These are phyloP conservation scores for Diadema setosum DNA, from an alignment of 35 echinoderm and acorn worm species.

Conservation along the genomic window DNA sequence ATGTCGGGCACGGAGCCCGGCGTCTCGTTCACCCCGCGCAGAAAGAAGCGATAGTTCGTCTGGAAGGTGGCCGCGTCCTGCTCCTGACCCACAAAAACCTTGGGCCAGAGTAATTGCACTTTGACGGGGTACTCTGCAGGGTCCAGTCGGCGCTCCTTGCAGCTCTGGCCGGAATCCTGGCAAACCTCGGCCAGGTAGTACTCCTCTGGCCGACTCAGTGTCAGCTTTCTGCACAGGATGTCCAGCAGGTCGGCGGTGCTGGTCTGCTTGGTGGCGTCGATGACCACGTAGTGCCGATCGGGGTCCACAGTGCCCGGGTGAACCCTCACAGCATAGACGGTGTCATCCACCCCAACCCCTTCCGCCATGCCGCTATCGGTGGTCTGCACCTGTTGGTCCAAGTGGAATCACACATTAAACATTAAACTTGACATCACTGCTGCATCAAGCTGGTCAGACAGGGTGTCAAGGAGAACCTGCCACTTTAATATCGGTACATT, in stretches of 20 bases:
- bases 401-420: not conserved
- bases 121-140: slow-evolving; percentile 74
- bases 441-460: not conserved
- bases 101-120: slow-evolving; percentile 93
- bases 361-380: not conserved
- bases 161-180: slow-evolving; percentile 78
- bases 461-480: not conserved
- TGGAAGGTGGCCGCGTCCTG: slow-evolving; percentile 35
- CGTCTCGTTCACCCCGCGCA: slow-evolving; percentile 66
- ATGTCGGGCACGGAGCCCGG: slow-evolving; percentile 51
- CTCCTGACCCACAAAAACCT: slow-evolving; percentile 43
- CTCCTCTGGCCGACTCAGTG: slow-evolving; percentile 31
- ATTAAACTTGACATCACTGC: not conserved
- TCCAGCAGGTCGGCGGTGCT: slow-evolving; percentile 44
- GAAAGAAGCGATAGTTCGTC: slow-evolving; percentile 88
- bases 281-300: slow-evolving; percentile 41
- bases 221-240: slow-evolving; percentile 46
- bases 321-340: slow-evolving; percentile 86
- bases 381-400: not conserved
- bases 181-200: slow-evolving; percentile 81
- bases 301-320: slow-evolving; percentile 68
- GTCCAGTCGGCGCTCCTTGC: slow-evolving; percentile 61
- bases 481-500: not conserved
- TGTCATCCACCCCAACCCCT: slow-evolving; percentile 52
- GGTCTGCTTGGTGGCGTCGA: slow-evolving; percentile 92